Evolutionary conservation across 1,140 invertebrate species (phyloP), one percentile per base, ranked within the genome.

Genomic region (Brachionus sp.): DNA sequence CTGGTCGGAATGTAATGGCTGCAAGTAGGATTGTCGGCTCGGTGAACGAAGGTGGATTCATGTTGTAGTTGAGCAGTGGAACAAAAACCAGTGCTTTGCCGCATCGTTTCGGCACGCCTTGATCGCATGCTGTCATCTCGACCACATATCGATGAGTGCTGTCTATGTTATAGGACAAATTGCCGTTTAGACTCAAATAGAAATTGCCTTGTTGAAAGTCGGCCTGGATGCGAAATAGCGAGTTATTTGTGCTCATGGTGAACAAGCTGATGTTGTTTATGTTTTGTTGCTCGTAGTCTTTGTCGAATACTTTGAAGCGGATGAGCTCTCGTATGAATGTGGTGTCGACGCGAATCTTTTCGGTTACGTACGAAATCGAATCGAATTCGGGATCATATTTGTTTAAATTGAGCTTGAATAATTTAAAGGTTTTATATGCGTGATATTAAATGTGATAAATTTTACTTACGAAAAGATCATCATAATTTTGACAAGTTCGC

Each of bases 351-450:
- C 77, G 77, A 12, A 80, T 80, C 7, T 39, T 57, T 37, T 23
- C 6, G 0, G 50, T 39, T 12, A 37, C 29, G 33, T 80, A 80
- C 7, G 77, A 57, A 3, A 80, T 25, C 77, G 50, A 80, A 19
- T 80, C 77, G 19, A 80, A 80, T n/a, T 80, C 16, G 0, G 77
- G 77, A 10, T 80, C 77, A 19, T 62, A 62, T 66, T 80, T 80
- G 77, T 80, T 80, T n/a, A 75, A 46, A 5, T 50, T 46, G 3
- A 46, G 23, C 70, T 75, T 46, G 46, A 42, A 44, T 5, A 42
- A 39, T 16, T 42, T 3, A 42, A 16, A 68, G 13, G 5, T 35
- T 37, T 37, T 1, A n/a, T 19, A 0, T n/a, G n/a, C 13, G 3
- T 13, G 10, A 12, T 3, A 0, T 16, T 2, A n/a, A 16, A 12